phyloP scores from a whole-genome alignment of 2,888 invertebrate genomes.

The Antitype chi region DNA sequence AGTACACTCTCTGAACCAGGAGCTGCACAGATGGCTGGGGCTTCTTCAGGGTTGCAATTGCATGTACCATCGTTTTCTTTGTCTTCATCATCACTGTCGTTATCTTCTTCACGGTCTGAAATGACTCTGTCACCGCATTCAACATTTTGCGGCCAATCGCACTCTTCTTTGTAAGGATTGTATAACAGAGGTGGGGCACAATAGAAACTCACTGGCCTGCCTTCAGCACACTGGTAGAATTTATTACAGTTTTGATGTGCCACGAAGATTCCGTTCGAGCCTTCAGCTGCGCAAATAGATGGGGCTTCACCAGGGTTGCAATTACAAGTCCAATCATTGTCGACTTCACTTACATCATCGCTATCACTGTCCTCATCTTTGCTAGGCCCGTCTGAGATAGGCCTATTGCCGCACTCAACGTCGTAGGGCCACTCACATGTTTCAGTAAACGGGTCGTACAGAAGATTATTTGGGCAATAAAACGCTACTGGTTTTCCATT shows the following conservation, averaged over 20 bases:
- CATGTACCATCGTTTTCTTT: constrained; percentile 54
- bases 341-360: constrained; percentile 36
- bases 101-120: constrained; percentile 35
- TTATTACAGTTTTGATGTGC: constrained; percentile 71
- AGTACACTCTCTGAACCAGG: constrained; percentile 66
- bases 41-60: constrained; percentile 68
- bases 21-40: constrained; percentile 67
- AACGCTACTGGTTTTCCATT: constrained; percentile 65
- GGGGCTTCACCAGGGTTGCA: constrained; percentile 70
- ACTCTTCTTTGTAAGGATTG: constrained; percentile 65
- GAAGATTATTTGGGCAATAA: constrained; percentile 63
- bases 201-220: constrained; percentile 59
- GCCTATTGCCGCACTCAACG: constrained; percentile 71
- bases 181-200: constrained; percentile 65
- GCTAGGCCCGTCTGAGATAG: constrained; percentile 45
- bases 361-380: constrained; percentile 46
- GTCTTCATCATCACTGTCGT: constrained; percentile 38
- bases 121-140: constrained; percentile 65
- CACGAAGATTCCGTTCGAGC: constrained; percentile 64
- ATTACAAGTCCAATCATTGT: constrained; percentile 58
- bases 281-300: constrained; percentile 67
- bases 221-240: constrained; percentile 68
- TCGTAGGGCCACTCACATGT: constrained; percentile 71
- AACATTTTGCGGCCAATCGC: constrained; percentile 69
- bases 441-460: constrained; percentile 65